These are phyloP conservation scores for Cheilosia variabilis DNA, from an alignment of 2,888 invertebrate genomes.

Conservation along the genomic window DNA sequence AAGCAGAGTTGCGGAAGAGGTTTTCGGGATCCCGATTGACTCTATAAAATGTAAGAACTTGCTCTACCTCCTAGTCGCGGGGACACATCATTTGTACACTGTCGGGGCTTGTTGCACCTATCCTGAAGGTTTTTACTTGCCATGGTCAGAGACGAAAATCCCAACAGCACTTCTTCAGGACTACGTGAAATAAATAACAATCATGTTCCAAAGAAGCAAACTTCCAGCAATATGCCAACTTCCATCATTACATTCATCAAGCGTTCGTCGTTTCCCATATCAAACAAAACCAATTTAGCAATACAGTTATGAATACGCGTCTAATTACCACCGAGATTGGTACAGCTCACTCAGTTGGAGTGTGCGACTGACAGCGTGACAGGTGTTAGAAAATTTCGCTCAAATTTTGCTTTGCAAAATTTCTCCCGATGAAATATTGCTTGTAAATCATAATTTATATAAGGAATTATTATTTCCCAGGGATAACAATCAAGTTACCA, in stretches of 20 bases:
- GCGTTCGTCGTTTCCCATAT: slow-evolving; percentile 3
- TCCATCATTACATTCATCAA: slow-evolving; percentile 21
- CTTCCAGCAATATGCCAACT: not conserved
- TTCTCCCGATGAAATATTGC: not conserved
- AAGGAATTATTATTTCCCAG: not conserved
- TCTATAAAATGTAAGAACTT: no score
- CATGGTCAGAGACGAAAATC: no score
- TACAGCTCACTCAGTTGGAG: slow-evolving; percentile 24
- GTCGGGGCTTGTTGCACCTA: no score
- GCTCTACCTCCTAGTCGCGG: no score
- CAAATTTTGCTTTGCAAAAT: not conserved
- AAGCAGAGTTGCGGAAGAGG: no score
- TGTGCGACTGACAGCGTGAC: slow-evolving; percentile 32
- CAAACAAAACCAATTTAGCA: slow-evolving; percentile 37
- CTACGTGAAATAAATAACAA: no score
- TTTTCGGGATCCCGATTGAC: no score
- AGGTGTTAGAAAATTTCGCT: slow-evolving; percentile 27
- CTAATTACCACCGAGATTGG: slow-evolving; percentile 42
- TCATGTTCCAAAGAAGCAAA: not conserved
- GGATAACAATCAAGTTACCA: slow-evolving; percentile 56
- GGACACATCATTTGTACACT: no score
- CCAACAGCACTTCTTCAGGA: no score
- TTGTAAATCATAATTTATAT: slow-evolving; percentile 24
- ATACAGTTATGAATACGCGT: slow-evolving; percentile 26
- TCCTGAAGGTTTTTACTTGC: no score